Base-by-base conservation (phyloP, 92 coral and sea anemone species). In the Porites divaricata region DNA sequence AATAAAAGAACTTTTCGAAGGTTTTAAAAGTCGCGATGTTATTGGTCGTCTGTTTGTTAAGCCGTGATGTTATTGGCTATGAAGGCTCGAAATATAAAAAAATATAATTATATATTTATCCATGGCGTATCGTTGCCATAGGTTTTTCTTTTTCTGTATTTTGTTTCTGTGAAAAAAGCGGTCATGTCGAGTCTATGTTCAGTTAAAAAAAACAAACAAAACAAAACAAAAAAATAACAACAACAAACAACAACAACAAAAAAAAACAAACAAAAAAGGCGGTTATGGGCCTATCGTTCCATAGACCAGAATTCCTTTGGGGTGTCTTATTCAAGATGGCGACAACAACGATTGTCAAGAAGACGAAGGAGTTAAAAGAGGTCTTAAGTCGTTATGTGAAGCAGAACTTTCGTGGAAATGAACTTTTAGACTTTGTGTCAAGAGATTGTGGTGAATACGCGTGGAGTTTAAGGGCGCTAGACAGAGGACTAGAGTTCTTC, bases 401-500 rank as follows among this genome's bases (percentile, higher is more conserved):
- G 79, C 17, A 75, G 59, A 2, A 61, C 26, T 63, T 86, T 73
- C 80, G 22, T 41, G 56, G 85, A 35, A 48, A 23, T 25, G 85
- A 79, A 71, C 59, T 86, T 22, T 50, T 86, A 62, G 84, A 78
- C 77, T 85, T 85, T 51, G 67, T 86, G 58, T 20, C 59, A 16
- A 63, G 80, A 26, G 85, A 86, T 59, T 86, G 70, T 65, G 51
- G 71, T 52, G 70, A 57, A 16, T 77, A 86, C 61, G 20, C 80
- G 13, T 86, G 85, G 89, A 70, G 89, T 45, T 21, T 86, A 35
- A 57, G 86, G 41, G 22, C 61, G 28, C 81, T 86, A 8, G 86
- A 86, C 26, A 71, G 86, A 66, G 57, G 90, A 28, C 80, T 86
- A 48, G 61, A 63, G 22, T 64, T 80, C 81, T 87, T 87, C 75